Base-by-base conservation (phyloP, 2,888 invertebrate genomes). In the Meloe dianella region DNA sequence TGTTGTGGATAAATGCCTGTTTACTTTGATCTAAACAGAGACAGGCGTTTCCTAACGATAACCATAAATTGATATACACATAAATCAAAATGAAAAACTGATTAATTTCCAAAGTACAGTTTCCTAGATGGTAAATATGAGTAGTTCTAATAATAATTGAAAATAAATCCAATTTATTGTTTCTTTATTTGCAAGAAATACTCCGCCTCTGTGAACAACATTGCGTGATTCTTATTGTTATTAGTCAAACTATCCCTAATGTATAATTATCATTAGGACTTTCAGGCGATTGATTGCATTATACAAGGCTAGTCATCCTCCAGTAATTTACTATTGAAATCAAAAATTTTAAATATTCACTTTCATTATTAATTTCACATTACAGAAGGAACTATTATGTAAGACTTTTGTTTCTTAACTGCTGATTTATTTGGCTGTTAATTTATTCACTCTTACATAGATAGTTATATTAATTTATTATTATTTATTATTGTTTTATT, bases 261-360 rank as follows among this genome's bases (percentile, higher is more conserved):
- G 66, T 66, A 66, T 63, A 71, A 71, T 71, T 65, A 71, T 71
- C 71, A 67, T 71, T 71, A 71, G 58, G 63, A 59, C 60, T 64
- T 30, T 61, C 38, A 67, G 47, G 57, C 63, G 63, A 68, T 70
- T 70, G 70, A 70, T 68, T 63, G 62, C 61, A 60, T 67, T 65
- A 9, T 20, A 47, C 61, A 57, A 61, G 70, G 70, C 70, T 57
- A 64, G 54, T 64, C 64, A 60, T 64, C 47, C 47, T 64, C 60
- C 60, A 60, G 54, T 51, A 64, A 64, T 64, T 60, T 59, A 24
- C 64, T 51, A 64, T 38, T 41, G 32, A 64, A 60, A 54, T 29
- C 38, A 64, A 20, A 47, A 47, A 20, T 20, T 10, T 47, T 10
- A 47, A 47, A 47, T 47, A 47, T 47, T 47, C 47, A 20, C 47